Evolutionary conservation across 2,888 invertebrate species (phyloP).

Genomic region (Fragum sueziense): DNA sequence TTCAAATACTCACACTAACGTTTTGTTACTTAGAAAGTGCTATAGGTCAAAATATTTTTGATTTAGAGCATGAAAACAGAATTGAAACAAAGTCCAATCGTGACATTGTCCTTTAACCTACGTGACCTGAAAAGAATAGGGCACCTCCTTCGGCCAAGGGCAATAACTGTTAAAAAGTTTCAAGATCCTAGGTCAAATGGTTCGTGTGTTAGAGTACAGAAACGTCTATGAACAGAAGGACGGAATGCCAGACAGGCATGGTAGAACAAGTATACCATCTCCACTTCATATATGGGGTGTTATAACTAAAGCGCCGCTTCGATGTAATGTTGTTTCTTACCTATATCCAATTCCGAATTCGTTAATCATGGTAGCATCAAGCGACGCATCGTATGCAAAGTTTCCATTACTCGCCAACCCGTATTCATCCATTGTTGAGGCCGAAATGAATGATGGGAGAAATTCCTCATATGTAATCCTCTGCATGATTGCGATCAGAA

Average conservation of each 20-base stretch:
- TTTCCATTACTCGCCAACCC: slow-evolving; percentile 87
- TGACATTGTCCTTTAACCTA: neutral
- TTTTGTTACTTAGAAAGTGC: too few relatives aligned
- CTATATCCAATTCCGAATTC: slow-evolving; percentile 94
- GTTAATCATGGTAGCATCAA: slow-evolving; percentile 94
- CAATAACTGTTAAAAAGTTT: neutral
- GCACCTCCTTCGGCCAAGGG: neutral
- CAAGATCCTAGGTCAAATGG: too few relatives aligned
- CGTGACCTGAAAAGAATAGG: too few relatives aligned
- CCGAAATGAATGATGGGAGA: neutral
- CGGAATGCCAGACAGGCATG: neutral
- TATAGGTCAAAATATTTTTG: too few relatives aligned
- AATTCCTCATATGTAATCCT: neutral
- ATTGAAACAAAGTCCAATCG: too few relatives aligned
- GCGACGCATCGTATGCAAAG: slow-evolving; percentile 89
- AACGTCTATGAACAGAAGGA: neutral
- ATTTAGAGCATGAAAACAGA: too few relatives aligned
- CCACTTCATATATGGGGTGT: too few relatives aligned
- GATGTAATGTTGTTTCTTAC: too few relatives aligned
- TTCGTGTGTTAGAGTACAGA: neutral
- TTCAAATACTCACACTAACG: too few relatives aligned
- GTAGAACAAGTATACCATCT: neutral
- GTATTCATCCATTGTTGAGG: neutral
- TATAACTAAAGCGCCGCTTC: too few relatives aligned
- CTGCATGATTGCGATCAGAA: slow-evolving; percentile 1